A percentile compares a stretch with the other conserved stretches of the same genome.
Evolutionary conservation across 1,140 invertebrate species (phyloP).

Genomic region (Calephelis nemesis): DNA sequence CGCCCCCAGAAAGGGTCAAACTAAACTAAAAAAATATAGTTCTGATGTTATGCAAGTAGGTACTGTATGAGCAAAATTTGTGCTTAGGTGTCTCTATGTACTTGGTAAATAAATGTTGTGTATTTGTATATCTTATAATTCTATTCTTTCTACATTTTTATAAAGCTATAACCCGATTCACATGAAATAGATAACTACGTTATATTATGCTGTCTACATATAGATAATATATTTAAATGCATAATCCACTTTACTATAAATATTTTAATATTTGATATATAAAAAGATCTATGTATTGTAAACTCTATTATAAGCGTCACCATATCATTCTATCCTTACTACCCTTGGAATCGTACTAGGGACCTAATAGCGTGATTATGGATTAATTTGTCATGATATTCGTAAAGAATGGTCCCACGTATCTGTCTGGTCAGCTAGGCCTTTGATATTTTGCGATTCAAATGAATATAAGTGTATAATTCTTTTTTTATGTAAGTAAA

Average conservation of each 20-base stretch:
- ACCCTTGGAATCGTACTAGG: constrained; percentile 58
- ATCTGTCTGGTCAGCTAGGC: constrained; percentile 59
- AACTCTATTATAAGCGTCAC: constrained; percentile 74
- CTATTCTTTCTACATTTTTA: constrained; percentile 56
- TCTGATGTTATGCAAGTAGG: neutral
- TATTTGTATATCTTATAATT: neutral
- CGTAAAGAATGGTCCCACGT: constrained; percentile 69
- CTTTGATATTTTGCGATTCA: constrained; percentile 23
- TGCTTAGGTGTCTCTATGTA: neutral
- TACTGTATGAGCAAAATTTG: neutral
- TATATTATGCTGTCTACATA: constrained; percentile 37
- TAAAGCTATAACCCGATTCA: constrained; percentile 79
- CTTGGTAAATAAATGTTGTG: neutral
- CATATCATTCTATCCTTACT: constrained; percentile 63
- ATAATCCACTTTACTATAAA: constrained; percentile 59
- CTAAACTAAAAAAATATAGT: neutral
- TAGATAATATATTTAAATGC: constrained; percentile 44
- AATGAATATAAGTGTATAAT: too few species aligned
- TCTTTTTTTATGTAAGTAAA: constrained; percentile 8
- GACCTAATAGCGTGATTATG: constrained; percentile 67
- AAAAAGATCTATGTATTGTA: constrained; percentile 66
- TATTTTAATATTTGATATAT: constrained; percentile 66
- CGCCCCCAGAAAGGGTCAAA: too few species aligned
- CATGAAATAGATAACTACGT: constrained; percentile 53
- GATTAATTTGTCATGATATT: constrained; percentile 61